These are phyloP conservation scores for Anarhynchus alexandrinus DNA, from an alignment of 2,113 vertebrate genomes.

Conservation along the genomic window DNA sequence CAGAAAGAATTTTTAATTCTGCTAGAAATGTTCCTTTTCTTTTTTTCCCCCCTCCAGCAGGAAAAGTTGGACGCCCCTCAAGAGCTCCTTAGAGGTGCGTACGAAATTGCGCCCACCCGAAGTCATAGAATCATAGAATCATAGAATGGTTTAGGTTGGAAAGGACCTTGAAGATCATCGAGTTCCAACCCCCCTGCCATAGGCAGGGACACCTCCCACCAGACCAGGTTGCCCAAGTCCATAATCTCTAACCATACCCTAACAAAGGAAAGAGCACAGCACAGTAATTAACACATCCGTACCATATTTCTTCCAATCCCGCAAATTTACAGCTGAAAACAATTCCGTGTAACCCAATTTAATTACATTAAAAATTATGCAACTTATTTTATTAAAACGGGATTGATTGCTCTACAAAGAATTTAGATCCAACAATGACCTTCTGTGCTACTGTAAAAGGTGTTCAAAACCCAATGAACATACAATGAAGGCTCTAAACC, in stretches of 20 bases:
- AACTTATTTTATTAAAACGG: constrained; percentile 57
- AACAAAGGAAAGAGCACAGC: neutral
- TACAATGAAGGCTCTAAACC: constrained; percentile 46
- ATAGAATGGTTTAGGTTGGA: no score
- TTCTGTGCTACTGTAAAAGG: constrained; percentile 43
- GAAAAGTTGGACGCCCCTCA: neutral
- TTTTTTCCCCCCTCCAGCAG: neutral
- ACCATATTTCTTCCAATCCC: constrained; percentile 20
- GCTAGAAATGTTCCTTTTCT: neutral
- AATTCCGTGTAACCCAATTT: constrained; percentile 15
- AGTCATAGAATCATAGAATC: no score
- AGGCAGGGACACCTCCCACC: no score
- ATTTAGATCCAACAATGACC: constrained; percentile 48
- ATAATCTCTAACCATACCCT: neutral
- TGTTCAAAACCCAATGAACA: constrained; percentile 48
- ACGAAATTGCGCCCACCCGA: neutral
- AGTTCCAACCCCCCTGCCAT: no score
- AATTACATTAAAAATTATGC: constrained; percentile 63
- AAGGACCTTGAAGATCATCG: no score
- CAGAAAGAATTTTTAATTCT: neutral
- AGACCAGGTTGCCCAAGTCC: no score
- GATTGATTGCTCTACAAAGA: constrained; percentile 61
- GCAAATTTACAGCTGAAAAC: constrained; percentile 61
- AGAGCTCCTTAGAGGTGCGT: neutral
- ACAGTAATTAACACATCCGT: constrained; percentile 49